A percentile compares a stretch with the other conserved stretches of the same genome.
Conservation (phyloP, 2,888 invertebrate genomes). For the Enchytraeus crypticus region DNA sequence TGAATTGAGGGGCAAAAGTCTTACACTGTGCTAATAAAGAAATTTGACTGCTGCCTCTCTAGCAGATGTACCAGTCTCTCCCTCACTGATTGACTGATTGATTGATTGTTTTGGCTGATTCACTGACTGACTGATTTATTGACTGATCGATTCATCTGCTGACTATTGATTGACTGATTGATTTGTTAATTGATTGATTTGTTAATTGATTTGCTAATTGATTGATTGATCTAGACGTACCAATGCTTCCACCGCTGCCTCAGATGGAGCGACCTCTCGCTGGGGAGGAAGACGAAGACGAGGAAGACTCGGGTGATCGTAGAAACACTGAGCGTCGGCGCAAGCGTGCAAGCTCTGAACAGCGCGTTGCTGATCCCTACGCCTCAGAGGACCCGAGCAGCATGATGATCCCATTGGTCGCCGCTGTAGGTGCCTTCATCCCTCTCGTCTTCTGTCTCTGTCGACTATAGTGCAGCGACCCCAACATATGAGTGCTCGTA, state of each 20-base stretch:
- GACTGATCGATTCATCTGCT: too few species aligned
- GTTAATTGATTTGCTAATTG: not conserved
- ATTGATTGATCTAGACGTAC: conserved; percentile 34
- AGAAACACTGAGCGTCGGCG: not conserved
- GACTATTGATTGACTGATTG: too few species aligned
- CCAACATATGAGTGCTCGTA: too few species aligned
- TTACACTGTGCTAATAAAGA: too few species aligned
- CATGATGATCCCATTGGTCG: conserved; percentile 81
- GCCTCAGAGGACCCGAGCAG: conserved; percentile 57
- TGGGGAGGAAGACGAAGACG: conserved; percentile 5
- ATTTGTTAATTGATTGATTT: not conserved
- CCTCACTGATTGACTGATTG: too few species aligned
- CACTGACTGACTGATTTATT: too few species aligned
- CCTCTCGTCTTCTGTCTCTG: conserved; percentile 89
- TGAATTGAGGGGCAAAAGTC: too few species aligned
- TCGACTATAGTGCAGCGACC: conserved; percentile 79
- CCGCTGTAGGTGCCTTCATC: conserved; percentile 88
- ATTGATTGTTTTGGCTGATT: too few species aligned
- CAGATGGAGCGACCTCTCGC: conserved; percentile 18
- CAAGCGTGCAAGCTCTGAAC: conserved; percentile 3
- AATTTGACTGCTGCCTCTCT: too few species aligned
- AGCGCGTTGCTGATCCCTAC: conserved; percentile 72
- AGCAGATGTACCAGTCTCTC: too few species aligned
- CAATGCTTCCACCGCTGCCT: conserved; percentile 50
- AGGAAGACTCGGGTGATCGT: not conserved